A percentile compares a stretch with the other conserved stretches of the same genome.
phyloP scores from a whole-genome alignment of 2,797 vertebrate genomes.

The Botia almorhae region DNA sequence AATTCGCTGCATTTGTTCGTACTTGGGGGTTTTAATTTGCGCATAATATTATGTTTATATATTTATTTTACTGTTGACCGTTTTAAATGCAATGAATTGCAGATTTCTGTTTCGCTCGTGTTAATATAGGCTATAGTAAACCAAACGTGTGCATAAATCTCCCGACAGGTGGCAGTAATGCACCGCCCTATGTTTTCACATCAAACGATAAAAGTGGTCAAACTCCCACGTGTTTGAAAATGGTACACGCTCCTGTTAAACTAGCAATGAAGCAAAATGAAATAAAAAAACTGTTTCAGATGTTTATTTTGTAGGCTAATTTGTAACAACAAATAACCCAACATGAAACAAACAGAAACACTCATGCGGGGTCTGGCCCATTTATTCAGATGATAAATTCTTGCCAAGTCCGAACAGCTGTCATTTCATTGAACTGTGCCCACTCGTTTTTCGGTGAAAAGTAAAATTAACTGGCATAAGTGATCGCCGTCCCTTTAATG shows the following conservation, averaged over 20 bases:
- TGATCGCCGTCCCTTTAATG: background rate
- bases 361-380: background rate
- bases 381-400: slow-evolving; percentile 11
- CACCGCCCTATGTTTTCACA: slow-evolving; percentile 15
- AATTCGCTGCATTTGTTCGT: background rate
- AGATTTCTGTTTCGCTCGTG: too few species aligned
- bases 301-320: background rate
- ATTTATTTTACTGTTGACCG: too few species aligned
- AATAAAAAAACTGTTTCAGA: too few species aligned
- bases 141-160: background rate
- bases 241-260: background rate
- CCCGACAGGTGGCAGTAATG: slow-evolving; percentile 74
- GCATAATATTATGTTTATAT: too few species aligned
- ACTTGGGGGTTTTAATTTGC: background rate
- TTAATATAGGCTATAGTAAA: too few species aligned
- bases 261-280: background rate
- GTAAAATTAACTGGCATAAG: slow-evolving; percentile 9
- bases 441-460: slow-evolving; percentile 1
- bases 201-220: background rate
- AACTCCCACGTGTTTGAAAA: background rate
- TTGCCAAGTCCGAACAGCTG: slow-evolving; percentile 13
- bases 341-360: background rate
- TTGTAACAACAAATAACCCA: background rate
- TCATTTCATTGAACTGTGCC: slow-evolving; percentile 13
- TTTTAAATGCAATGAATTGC: too few species aligned